These are phyloP conservation scores for Drosophila orosa DNA, from an alignment of 1,140 invertebrate species.

Conservation along the genomic window DNA sequence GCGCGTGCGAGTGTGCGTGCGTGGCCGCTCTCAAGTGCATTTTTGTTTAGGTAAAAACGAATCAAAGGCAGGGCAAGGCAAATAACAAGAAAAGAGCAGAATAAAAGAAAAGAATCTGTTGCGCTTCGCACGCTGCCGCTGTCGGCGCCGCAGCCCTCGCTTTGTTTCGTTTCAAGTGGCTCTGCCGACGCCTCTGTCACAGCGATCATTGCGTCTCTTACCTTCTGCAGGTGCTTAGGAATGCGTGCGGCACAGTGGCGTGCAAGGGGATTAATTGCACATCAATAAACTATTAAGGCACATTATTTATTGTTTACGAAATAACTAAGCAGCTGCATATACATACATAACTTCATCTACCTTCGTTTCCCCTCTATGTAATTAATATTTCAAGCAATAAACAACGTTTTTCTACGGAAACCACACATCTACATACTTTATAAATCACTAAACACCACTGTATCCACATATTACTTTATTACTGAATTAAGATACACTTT, in stretches of 20 bases:
- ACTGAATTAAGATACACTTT: background rate
- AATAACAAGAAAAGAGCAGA: slow-evolving; percentile 73
- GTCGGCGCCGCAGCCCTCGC: slow-evolving; percentile 31
- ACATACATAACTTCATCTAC: too few relatives aligned
- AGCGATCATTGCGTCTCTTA: slow-evolving; percentile 48
- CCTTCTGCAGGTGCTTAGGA: slow-evolving; percentile 71
- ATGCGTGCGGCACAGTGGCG: slow-evolving; percentile 55
- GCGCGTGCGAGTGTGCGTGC: slow-evolving; percentile 20
- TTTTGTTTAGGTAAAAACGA: slow-evolving; percentile 81
- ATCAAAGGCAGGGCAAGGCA: slow-evolving; percentile 77
- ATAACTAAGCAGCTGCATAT: background rate
- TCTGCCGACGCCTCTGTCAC: slow-evolving; percentile 29
- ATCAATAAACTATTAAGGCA: background rate
- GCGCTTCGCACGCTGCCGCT: slow-evolving; percentile 67
- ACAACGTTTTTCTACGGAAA: background rate
- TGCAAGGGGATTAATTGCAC: background rate
- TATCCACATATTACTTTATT: too few relatives aligned
- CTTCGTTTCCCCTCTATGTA: background rate
- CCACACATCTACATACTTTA: background rate
- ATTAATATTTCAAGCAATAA: background rate
- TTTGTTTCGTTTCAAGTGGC: slow-evolving; percentile 78
- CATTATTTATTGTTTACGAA: background rate
- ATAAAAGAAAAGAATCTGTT: slow-evolving; percentile 77
- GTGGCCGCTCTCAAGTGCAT: slow-evolving; percentile 75
- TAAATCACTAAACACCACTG: background rate